phyloP scores from a whole-genome alignment of 2,888 invertebrate genomes.

The Eretmocerus hayati region DNA sequence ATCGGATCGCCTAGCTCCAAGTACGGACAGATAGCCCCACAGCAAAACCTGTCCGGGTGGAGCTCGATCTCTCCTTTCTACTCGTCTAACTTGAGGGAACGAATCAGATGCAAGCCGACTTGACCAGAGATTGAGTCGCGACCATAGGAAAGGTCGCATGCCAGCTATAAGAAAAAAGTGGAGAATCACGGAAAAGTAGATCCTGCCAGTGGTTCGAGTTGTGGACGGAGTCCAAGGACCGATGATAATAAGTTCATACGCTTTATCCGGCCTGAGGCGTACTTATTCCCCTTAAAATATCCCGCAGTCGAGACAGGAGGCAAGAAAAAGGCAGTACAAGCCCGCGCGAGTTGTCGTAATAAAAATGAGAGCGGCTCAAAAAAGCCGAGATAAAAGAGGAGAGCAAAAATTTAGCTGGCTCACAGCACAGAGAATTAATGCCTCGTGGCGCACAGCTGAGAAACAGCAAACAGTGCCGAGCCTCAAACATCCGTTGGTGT shows the following conservation, averaged over 20 bases:
- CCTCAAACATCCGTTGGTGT: conserved; percentile 11
- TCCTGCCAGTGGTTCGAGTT: too few species aligned
- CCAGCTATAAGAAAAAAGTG: too few species aligned
- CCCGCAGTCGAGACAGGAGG: conserved; percentile 1
- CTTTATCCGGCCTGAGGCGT: conserved; percentile 12
- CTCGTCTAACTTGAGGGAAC: too few species aligned
- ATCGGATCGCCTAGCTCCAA: too few species aligned
- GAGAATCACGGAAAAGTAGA: too few species aligned
- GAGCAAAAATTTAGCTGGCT: conserved; percentile 14
- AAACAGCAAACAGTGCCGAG: not conserved
- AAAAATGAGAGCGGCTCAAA: conserved; percentile 9
- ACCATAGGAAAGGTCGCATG: too few species aligned
- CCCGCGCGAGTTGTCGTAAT: not conserved
- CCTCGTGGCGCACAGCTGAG: not conserved
- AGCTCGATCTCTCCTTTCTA: too few species aligned
- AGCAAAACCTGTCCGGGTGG: too few species aligned
- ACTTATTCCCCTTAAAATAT: conserved; percentile 14
- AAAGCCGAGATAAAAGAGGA: conserved; percentile 15
- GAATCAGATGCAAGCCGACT: too few species aligned
- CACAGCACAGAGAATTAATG: conserved; percentile 19
- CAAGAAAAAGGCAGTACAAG: conserved; percentile 9
- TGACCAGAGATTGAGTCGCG: too few species aligned
- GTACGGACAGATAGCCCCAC: too few species aligned
- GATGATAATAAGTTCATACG: conserved; percentile 11
- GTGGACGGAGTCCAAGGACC: too few species aligned